These are phyloP conservation scores for Polypedilum pembai DNA, from an alignment of 1,140 invertebrate genomes.

Conservation along the genomic window DNA sequence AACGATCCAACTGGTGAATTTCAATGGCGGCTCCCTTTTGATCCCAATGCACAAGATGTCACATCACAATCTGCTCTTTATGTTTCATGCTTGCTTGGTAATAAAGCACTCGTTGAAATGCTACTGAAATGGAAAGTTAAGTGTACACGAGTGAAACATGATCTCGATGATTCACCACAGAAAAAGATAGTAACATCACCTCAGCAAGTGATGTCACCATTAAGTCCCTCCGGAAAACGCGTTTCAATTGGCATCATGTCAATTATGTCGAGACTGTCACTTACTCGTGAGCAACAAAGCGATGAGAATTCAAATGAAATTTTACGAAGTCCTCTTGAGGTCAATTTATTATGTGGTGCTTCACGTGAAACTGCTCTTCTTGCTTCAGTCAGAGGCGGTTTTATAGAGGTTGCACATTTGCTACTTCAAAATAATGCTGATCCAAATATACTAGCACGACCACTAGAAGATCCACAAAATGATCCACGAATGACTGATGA, in stretches of 20 bases:
- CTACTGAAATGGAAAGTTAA: conserved; percentile 68
- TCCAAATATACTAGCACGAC: conserved; percentile 56
- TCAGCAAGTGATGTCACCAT: conserved; percentile 30
- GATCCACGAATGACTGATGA: conserved; percentile 43
- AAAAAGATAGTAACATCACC: not conserved
- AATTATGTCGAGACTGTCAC: conserved; percentile 74
- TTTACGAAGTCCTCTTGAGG: conserved; percentile 57
- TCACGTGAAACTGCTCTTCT: conserved; percentile 64
- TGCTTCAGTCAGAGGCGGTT: conserved; percentile 67
- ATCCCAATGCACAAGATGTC: conserved; percentile 82
- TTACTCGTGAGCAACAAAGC: conserved; percentile 40
- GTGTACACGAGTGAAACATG: conserved; percentile 51
- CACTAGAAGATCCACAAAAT: conserved; percentile 42
- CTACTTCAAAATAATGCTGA: conserved; percentile 67
- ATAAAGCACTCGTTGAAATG: conserved; percentile 68
- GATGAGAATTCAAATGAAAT: conserved; percentile 46
- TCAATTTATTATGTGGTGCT: conserved; percentile 64
- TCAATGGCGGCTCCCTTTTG: conserved; percentile 81
- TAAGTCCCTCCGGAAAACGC: conserved; percentile 54
- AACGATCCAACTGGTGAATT: conserved; percentile 64
- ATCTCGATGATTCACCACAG: conserved; percentile 33
- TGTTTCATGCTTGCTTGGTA: conserved; percentile 76
- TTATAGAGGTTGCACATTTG: conserved; percentile 63
- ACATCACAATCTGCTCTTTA: conserved; percentile 85
- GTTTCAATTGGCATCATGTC: conserved; percentile 82